Percentiles rank a stretch among this genome's conserved stretches.
These are phyloP conservation scores for Parauchenoglanis ngamensis DNA, from an alignment of 2,797 vertebrate genomes.

Conservation along the genomic window DNA sequence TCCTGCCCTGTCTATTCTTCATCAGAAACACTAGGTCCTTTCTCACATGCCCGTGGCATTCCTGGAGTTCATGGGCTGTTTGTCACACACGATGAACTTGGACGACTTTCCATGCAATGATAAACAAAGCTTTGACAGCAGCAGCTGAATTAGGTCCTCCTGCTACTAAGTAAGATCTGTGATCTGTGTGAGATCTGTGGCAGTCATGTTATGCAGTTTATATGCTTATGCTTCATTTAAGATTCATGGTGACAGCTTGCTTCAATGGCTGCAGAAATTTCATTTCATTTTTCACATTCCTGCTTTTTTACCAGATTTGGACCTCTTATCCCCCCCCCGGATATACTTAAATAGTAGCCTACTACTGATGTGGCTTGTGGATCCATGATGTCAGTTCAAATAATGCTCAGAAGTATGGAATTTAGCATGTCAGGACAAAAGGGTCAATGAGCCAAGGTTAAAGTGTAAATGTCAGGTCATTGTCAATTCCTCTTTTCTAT, in stretches of 20 bases:
- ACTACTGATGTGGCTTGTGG: background rate
- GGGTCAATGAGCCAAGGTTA: background rate
- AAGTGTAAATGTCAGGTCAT: background rate
- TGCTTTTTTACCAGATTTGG: background rate
- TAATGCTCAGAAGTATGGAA: background rate
- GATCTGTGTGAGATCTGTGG: slow-evolving; percentile 55
- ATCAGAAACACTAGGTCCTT: slow-evolving; percentile 51
- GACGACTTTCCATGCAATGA: slow-evolving; percentile 59
- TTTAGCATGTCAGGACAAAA: background rate
- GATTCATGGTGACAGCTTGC: background rate
- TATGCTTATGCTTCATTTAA: background rate
- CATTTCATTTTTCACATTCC: background rate
- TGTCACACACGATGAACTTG: slow-evolving; percentile 35
- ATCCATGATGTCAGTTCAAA: background rate
- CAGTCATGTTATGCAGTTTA: slow-evolving; percentile 2
- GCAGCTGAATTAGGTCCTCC: slow-evolving; percentile 57
- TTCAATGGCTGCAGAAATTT: background rate
- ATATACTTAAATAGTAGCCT: background rate
- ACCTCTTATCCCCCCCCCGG: background rate
- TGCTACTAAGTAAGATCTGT: slow-evolving; percentile 53
- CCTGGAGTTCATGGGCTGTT: slow-evolving; percentile 55
- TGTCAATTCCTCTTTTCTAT: background rate
- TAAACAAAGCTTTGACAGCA: slow-evolving; percentile 71
- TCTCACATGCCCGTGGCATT: slow-evolving; percentile 56
- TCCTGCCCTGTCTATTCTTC: slow-evolving; percentile 20